Base-by-base conservation (phyloP, 2,888 invertebrate species). In the Sepiola atlantica region DNA sequence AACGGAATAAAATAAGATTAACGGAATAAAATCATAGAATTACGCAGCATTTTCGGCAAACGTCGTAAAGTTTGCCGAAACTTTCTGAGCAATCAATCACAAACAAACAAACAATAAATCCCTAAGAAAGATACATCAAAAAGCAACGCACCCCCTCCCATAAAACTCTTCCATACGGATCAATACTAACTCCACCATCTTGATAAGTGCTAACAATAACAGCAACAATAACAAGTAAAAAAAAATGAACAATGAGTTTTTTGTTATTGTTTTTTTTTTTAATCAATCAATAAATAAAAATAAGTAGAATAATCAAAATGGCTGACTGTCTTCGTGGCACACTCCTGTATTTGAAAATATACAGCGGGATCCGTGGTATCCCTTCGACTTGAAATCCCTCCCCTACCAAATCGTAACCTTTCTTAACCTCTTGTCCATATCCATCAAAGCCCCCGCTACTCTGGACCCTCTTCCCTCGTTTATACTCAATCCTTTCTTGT, bases 61-160 rank as follows among this genome's bases (percentile, higher is more conserved):
- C n/a, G 77, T 77, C n/a, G 77, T 77, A 77, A 77, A 77, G n/a
- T 77, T 77, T 18, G n/a, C 32, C n/a, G n/a, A 77, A 77, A 77
- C 77, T 77, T 77, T 77, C n/a, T 32, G 77, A n/a, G 77, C 32
- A 77, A 77, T 77, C 77, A 77, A 77, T 77, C 77, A 77, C n/a
- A n/a, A 8, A 45, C 45, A n/a, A 77, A 77, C 32, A 77, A 77
- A 77, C n/a, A 77, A n/a, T n/a, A n/a, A n/a, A 77, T 14, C 77
- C n/a, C n/a, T 12, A 77, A 77, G 77, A 28, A 77, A 77, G 28
- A 28, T 12, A n/a, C 77, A n/a, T 12, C 77, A n/a, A 77, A 14
- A 77, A 77, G 24, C 24, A 61, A 20, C 61, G 3, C 61, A 21
- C 21, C 61, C 28, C 1, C 61, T 10, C 28, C 61, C 20, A 21